Evolutionary conservation across 2,888 invertebrate genomes (phyloP).

Genomic region (Cryptocephalus moraei): DNA sequence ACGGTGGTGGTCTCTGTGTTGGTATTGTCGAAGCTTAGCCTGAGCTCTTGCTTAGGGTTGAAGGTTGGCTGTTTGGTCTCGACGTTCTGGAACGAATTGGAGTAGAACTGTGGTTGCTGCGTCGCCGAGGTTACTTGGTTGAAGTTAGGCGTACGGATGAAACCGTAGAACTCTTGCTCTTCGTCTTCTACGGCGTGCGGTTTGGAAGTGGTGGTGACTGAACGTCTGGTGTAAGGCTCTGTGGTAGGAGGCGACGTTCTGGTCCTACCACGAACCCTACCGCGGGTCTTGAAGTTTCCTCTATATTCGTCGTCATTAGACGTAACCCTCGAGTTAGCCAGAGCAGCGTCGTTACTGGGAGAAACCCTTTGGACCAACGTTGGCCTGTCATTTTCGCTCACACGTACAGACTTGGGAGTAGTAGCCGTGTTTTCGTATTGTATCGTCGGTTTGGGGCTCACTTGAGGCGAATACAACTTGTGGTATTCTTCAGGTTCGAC

Average conservation of each 20-base stretch:
- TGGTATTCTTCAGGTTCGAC: no score
- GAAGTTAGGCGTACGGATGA: constrained; percentile 19
- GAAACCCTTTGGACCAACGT: no score
- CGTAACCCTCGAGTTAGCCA: no score
- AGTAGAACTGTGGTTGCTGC: constrained; percentile 12
- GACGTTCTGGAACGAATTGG: constrained; percentile 5
- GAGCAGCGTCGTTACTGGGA: no score
- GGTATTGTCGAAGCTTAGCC: constrained; percentile 4
- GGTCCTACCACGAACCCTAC: constrained; percentile 20
- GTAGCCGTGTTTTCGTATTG: constrained; percentile 16
- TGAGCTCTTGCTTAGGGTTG: neutral
- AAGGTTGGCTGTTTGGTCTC: neutral
- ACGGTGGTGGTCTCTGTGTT: constrained; percentile 14
- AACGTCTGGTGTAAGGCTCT: constrained; percentile 9
- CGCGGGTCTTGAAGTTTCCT: constrained; percentile 15
- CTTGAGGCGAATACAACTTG: no score
- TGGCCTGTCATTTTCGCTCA: no score
- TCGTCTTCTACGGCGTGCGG: constrained; percentile 7
- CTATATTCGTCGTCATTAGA: constrained; percentile 2
- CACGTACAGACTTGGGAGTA: constrained; percentile 15
- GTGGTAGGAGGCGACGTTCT: constrained; percentile 11
- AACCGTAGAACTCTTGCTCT: constrained; percentile 40
- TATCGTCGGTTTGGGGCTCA: neutral
- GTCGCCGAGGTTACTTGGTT: constrained; percentile 25
- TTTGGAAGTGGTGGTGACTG: constrained; percentile 15